Evolutionary conservation across 2,113 vertebrate species (phyloP).

Genomic region (Pedionomus torquatus): DNA sequence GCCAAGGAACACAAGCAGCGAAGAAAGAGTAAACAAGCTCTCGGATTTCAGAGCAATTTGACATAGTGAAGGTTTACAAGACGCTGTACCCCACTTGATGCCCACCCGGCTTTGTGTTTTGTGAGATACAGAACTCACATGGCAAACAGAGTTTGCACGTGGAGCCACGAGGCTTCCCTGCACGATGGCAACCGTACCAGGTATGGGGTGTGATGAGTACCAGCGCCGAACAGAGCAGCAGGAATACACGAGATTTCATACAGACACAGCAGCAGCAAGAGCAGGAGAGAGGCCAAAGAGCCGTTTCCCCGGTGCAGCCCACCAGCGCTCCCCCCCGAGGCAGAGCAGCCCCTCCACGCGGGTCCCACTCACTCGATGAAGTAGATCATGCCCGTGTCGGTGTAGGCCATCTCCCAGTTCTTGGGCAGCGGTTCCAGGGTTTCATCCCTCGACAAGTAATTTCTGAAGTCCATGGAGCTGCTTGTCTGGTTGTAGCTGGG

Average conservation of each 20-base stretch:
- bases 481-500: slow-evolving; percentile 94
- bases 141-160: neutral
- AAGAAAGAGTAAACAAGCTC: neutral
- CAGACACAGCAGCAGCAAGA: neutral
- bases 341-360: neutral
- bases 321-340: neutral
- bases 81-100: neutral
- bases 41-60: neutral
- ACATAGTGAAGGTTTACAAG: neutral
- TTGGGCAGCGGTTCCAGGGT: slow-evolving; percentile 90
- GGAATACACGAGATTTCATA: neutral
- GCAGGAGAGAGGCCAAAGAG: neutral
- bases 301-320: neutral
- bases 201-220: accelerated
- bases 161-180: neutral
- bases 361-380: slow-evolving; percentile 94
- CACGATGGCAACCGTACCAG: accelerated
- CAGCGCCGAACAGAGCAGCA: neutral
- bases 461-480: slow-evolving; percentile 89
- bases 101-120: neutral
- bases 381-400: slow-evolving; percentile 96
- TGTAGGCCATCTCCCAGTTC: slow-evolving; percentile 99
- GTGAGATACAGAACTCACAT: neutral
- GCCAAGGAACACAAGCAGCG: neutral
- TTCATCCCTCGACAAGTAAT: slow-evolving; percentile 87